Evolutionary conservation across 2,113 vertebrate species (phyloP), one percentile per base, ranked within the genome.

Genomic region (Nanorana parkeri): DNA sequence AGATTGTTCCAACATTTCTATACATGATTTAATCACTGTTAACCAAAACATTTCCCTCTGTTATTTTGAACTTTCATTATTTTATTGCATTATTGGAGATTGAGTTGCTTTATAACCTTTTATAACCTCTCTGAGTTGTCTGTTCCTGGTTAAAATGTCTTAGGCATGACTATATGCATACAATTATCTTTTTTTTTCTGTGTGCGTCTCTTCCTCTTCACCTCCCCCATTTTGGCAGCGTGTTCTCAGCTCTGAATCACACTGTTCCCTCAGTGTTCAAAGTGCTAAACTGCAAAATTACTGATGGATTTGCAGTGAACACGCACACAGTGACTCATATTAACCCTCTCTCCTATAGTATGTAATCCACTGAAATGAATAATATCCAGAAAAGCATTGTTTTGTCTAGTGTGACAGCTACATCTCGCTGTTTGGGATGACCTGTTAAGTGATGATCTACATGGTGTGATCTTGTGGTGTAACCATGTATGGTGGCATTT

Each of bases 201-300:
- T 66, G 41, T 56, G 16, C 13, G 11, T 24, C n/a, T 24, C 32
- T 73, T 58, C 52, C 56, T 61, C 17, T n/a, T 52, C 69, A 36
- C 60, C 41, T 66, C 69, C 61, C 26, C 13, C 36, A 19, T 54
- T 58, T 69, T 74, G 69, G 32, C 69, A 66, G 60, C 16, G 28
- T 58, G 66, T 80, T 80, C 80, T 82, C 71, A 75, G 69, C 69
- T 82, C 51, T 82, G 61, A 82, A 75, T 75, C 60, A 75, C 61
- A 36, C 51, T 24, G 47, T 74, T 75, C 69, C 51, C 69, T 73
- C 41, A 51, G 69, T 74, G 28, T 20, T 3, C 4, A 47, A 65
- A 24, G 69, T 74, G 60, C 58, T 75, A 24, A 67, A 7, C 61
- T 74, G 69, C n/a, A 65, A 63, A 65, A 36, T 11, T 74, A 47